Base-by-base conservation (phyloP, 2,888 invertebrate species). In the Doris montereyensis region DNA sequence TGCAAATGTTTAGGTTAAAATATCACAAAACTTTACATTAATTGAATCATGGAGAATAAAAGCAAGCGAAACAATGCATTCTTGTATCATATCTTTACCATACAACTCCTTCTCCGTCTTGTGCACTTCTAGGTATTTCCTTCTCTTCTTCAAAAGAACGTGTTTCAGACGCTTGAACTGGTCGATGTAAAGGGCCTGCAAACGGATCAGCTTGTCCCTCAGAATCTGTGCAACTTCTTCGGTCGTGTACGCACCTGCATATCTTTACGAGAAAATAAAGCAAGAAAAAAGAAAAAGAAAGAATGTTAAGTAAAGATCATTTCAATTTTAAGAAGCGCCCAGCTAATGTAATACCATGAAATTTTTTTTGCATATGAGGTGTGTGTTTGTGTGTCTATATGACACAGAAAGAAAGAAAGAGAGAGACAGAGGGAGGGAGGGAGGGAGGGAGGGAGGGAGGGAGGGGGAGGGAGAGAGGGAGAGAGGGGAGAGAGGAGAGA, bases 211-310 rank as follows among this genome's bases (percentile, higher is more conserved):
- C 84, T 95, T 95, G 77, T 94, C 94, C 85, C 95, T 93, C 0
- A 96, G 94, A 41, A 96, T 94, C 34, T 94, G 93, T 2, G 96
- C 94, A 0, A 96, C 95, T 91, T 97, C 97, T 87, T 97, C 96
- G 0, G 95, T 95, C 0, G 97, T 97, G 90, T 94, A 97, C 0
- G 97, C 95, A 13, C 96, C 96, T 0, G 97, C 96, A 89, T 95
- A 95, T 92, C 97, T 97, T 81, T 1, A 70, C 8, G 41, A n/a
- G 4, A 17, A 71, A n/a, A 32, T 13, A 70, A 3, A 32, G 32
- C 3, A 35, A 32, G 70, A 28, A 24, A 32, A 3, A 2, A 3
- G 4, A 17, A 3, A n/a, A 32, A 24, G n/a, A 30, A 79, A 13
- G 21, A 3, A 28, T 26, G 17, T 4, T n/a, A 28, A 5, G 28